These are phyloP conservation scores for Blastobasis adustella DNA, from an alignment of 2,888 invertebrate genomes.

Conservation along the genomic window DNA sequence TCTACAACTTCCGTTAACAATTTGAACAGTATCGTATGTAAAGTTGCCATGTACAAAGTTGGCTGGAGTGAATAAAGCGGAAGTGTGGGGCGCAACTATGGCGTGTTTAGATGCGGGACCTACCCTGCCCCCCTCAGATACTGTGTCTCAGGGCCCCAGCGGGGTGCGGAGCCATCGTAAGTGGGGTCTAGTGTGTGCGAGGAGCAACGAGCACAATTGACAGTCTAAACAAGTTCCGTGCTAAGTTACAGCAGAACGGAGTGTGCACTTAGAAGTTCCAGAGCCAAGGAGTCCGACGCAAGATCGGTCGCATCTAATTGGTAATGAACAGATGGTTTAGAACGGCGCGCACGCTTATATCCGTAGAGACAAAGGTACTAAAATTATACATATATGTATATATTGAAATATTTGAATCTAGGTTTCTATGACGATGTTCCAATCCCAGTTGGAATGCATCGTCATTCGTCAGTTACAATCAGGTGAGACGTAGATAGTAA, in stretches of 20 bases:
- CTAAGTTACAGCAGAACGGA: constrained; percentile 25
- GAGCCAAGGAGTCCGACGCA: too few relatives aligned
- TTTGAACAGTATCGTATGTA: constrained; percentile 8
- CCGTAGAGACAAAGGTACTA: too few relatives aligned
- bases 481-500: too few relatives aligned
- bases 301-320: too few relatives aligned
- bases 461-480: too few relatives aligned
- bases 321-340: too few relatives aligned
- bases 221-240: constrained; percentile 42
- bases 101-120: background rate
- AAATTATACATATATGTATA: too few relatives aligned
- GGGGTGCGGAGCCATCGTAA: background rate
- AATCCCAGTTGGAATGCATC: too few relatives aligned
- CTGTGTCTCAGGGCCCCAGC: background rate
- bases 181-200: background rate
- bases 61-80: constrained; percentile 31
- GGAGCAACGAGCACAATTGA: constrained; percentile 31
- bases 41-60: constrained; percentile 18
- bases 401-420: too few relatives aligned
- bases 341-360: too few relatives aligned
- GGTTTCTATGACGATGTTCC: too few relatives aligned
- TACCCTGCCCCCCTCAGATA: background rate
- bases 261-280: too few relatives aligned
- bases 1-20: constrained; percentile 6
- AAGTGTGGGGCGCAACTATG: constrained; percentile 19